phyloP scores from a whole-genome alignment of 2,888 invertebrate species.

The Polymixis flavicincta region DNA sequence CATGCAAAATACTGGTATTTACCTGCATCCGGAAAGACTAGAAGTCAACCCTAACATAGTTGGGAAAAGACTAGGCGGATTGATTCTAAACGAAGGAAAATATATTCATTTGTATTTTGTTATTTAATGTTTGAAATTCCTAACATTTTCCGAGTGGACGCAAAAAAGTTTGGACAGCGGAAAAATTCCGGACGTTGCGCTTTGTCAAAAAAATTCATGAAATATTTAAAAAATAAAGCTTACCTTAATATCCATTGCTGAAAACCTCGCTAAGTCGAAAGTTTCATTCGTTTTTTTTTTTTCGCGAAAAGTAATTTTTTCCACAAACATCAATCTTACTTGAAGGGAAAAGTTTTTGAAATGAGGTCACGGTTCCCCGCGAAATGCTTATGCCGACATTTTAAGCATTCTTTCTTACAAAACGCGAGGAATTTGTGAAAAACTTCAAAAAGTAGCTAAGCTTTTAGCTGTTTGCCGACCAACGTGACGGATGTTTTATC shows the following conservation, averaged over 20 bases:
- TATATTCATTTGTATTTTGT: not conserved
- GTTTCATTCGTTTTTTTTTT: constrained; percentile 68
- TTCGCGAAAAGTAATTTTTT: constrained; percentile 74
- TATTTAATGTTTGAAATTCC: not conserved
- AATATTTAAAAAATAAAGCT: constrained; percentile 52
- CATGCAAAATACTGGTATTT: too few species aligned
- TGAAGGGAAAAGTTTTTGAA: constrained; percentile 81
- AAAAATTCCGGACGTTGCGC: constrained; percentile 23
- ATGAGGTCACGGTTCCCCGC: constrained; percentile 83
- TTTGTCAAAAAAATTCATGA: constrained; percentile 41
- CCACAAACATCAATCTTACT: constrained; percentile 85
- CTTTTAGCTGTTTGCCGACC: constrained; percentile 66
- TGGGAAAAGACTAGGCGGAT: too few species aligned
- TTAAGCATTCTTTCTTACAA: constrained; percentile 79
- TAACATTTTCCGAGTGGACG: constrained; percentile 5
- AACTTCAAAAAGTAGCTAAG: constrained; percentile 72
- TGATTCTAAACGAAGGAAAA: too few species aligned
- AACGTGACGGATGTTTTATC: constrained; percentile 46
- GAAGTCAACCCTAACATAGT: too few species aligned
- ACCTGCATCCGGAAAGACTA: too few species aligned
- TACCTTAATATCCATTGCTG: constrained; percentile 58
- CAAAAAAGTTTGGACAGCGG: constrained; percentile 25
- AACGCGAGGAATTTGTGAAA: constrained; percentile 76
- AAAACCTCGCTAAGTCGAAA: constrained; percentile 56
- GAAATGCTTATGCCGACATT: constrained; percentile 81